phyloP scores from a whole-genome alignment of 1,140 invertebrate species.

The Bombus difficillimus region DNA sequence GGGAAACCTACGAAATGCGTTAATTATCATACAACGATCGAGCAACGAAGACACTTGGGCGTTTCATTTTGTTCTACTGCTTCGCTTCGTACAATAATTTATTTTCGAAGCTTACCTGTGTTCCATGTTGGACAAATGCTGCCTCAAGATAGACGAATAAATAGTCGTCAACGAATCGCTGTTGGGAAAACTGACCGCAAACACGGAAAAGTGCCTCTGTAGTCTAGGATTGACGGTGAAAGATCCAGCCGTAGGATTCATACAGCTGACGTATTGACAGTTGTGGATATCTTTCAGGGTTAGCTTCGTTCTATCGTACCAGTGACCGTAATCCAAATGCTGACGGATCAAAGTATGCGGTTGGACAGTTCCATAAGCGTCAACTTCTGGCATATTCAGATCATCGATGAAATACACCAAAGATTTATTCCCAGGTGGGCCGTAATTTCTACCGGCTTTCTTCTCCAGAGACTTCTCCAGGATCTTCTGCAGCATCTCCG shows the following conservation, averaged over 20 bases:
- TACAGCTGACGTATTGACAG: slow-evolving; percentile 97
- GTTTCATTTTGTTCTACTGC: too few species aligned
- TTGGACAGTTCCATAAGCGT: slow-evolving; percentile 96
- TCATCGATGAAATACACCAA: slow-evolving; percentile 99
- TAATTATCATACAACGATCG: too few species aligned
- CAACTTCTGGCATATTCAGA: slow-evolving; percentile 99
- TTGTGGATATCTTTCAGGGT: slow-evolving; percentile 97
- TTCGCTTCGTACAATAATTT: too few species aligned
- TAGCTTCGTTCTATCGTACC: slow-evolving; percentile 96
- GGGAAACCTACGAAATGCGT: slow-evolving; percentile 76
- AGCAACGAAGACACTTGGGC: too few species aligned
- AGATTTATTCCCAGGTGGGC: slow-evolving; percentile 96
- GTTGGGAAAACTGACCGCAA: slow-evolving; percentile 96
- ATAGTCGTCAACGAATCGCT: slow-evolving; percentile 93
- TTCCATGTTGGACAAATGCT: slow-evolving; percentile 92
- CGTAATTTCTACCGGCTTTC: slow-evolving; percentile 97
- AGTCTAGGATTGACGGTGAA: slow-evolving; percentile 97
- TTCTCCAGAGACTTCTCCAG: slow-evolving; percentile 98
- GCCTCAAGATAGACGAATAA: slow-evolving; percentile 93
- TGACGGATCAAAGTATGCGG: slow-evolving; percentile 97
- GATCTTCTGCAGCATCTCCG: slow-evolving; percentile 97
- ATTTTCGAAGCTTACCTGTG: slow-evolving; percentile 84
- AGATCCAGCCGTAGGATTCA: slow-evolving; percentile 98
- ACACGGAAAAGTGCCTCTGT: slow-evolving; percentile 96
- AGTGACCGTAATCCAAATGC: slow-evolving; percentile 97